phyloP scores from a whole-genome alignment of 2,888 invertebrate genomes.

The Myopa testacea region DNA sequence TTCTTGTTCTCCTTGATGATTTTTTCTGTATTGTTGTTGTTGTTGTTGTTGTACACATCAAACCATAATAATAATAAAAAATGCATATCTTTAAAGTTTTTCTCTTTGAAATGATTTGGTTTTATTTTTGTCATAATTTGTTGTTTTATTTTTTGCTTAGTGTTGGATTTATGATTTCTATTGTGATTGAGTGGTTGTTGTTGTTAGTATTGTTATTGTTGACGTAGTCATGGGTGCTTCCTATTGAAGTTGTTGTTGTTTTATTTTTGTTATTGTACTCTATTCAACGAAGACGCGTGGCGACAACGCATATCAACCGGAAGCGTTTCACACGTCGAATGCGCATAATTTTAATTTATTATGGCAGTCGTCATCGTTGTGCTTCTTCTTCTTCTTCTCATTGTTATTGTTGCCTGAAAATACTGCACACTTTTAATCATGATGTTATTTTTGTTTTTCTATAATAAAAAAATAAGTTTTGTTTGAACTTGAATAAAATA shows the following conservation, averaged over 20 bases:
- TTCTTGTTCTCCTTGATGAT: no score
- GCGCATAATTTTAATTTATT: conserved; percentile 5
- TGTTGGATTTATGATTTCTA: no score
- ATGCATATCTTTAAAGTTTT: background rate
- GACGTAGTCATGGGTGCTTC: background rate
- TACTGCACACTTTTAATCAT: no score
- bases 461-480: no score
- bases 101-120: background rate
- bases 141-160: background rate
- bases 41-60: background rate
- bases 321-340: conserved; percentile 3
- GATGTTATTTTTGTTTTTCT: no score
- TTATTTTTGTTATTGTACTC: background rate
- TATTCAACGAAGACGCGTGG: background rate
- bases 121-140: background rate
- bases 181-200: no score
- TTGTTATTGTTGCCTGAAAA: background rate
- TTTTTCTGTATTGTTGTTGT: no score
- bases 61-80: background rate
- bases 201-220: background rate
- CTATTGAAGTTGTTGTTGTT: background rate
- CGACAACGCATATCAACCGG: background rate
- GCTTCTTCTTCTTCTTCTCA: background rate
- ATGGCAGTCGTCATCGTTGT: background rate
- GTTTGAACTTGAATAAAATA: background rate